Evolutionary conservation across 1,140 invertebrate genomes (phyloP), one percentile per base, ranked within the genome.

Genomic region (Gonioctena quinquepunctata): DNA sequence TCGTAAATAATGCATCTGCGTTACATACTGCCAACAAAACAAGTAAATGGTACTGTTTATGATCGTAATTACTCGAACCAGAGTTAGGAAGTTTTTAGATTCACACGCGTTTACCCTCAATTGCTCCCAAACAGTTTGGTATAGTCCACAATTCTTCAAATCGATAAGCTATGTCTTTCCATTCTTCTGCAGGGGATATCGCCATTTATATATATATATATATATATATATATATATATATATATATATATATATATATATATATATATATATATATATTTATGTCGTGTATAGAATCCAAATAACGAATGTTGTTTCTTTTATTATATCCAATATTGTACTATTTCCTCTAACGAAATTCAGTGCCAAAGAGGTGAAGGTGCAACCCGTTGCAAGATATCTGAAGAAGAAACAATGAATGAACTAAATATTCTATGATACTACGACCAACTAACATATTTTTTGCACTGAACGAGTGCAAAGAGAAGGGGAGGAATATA

Each of bases 131-230:
- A 19, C 60, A 52, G 54, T 63, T 63, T 50, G 60, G 67, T 11
- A 69, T 7, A 33, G 63, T 69, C 67, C 67, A 69, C 16, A 69
- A 33, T 42, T 63, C 33, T 8, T 63, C 23, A 56, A 54, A 69
- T 18, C 67, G 57, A 27, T 62, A n/a, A 2, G 59, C 18, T 52
- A 69, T 69, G 22, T 56, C 18, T 64, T 63, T 52, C 67, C 67
- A 69, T 13, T 69, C 7, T 62, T 62, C 66, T n/a, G n/a, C n/a
- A n/a, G n/a, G n/a, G n/a, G n/a, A n/a, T n/a, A n/a, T n/a, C n/a
- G 22, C 3, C 27, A 67, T 61, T 23, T 61, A 33, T 42, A 6
- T 5, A 8, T 61, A 18, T 33, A 61, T 6, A 33, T 61, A 19
- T 19, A 21, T 49, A 23, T 21, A n/a, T n/a, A n/a, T n/a, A n/a